Percentiles rank a stretch among this genome's conserved stretches.
These are phyloP conservation scores for Gobio gobio DNA, from an alignment of 2,113 vertebrate genomes.

Conservation along the genomic window DNA sequence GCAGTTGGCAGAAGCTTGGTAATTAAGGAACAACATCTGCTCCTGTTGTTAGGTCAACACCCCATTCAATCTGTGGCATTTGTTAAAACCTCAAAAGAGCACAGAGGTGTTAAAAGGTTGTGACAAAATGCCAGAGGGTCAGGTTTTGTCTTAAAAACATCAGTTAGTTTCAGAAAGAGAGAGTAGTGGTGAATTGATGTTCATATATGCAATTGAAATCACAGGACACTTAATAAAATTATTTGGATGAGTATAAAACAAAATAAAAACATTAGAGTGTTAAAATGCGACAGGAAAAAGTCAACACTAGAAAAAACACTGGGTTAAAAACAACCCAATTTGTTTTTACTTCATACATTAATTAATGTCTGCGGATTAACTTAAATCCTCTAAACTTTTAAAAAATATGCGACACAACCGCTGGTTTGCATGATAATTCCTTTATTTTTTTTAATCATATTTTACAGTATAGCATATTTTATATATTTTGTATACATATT, in stretches of 20 bases:
- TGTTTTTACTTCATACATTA: too few relatives aligned
- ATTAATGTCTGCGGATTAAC: too few relatives aligned
- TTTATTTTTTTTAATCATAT: too few relatives aligned
- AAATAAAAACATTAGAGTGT: not conserved
- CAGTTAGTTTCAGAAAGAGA: not conserved
- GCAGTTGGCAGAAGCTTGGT: conserved; percentile 30
- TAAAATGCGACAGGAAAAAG: too few relatives aligned
- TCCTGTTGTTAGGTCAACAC: conserved; percentile 31
- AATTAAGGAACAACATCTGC: conserved; percentile 52
- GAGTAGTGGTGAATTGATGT: not conserved
- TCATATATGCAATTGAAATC: not conserved
- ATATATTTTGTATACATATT: too few relatives aligned
- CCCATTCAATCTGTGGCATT: not conserved
- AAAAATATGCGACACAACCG: too few relatives aligned
- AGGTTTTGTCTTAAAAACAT: not conserved
- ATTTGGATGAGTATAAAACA: not conserved
- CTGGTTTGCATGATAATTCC: too few relatives aligned
- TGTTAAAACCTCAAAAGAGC: conserved; percentile 15
- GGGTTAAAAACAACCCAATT: too few relatives aligned
- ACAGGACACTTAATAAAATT: not conserved
- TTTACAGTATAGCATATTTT: too few relatives aligned
- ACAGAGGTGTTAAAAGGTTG: conserved; percentile 25
- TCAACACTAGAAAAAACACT: too few relatives aligned
- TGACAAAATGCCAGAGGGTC: conserved; percentile 1
- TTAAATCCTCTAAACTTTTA: too few relatives aligned